Base-by-base conservation (phyloP, 53 echinoderm and acorn worm genomes). In the Holothuria leucospilota region DNA sequence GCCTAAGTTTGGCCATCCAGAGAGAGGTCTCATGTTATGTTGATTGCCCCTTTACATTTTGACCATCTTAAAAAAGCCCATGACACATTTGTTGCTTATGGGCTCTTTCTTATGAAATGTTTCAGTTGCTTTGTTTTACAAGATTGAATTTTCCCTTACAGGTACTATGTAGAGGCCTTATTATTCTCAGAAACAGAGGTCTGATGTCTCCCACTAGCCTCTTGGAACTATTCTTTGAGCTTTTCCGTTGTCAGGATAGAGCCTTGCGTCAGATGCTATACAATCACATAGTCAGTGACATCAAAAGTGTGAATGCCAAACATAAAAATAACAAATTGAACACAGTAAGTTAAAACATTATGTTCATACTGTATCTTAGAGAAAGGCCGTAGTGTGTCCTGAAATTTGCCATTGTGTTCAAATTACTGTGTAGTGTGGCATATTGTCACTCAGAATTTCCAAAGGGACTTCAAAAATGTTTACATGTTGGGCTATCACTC, bases 201-300 rank as follows among this genome's bases (percentile, higher is more conserved):
- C 87, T 98, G 27, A 92, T 98, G 72, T 86, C 92, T 20, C 98
- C 98, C 23, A 98, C 95, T 68, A 92, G 95, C 59, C 95, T 98
- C 62, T 78, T 98, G 60, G 93, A 90, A 59, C 77, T 98, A 65
- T 98, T 98, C 90, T 98, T 98, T 92, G 98, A 91, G 85, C 87
- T 98, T 34, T 92, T 98, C 13, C 81, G 98, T 21, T 98, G 98
- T 78, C 98, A 98, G 79, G 98, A 98, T 74, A 95, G 93, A 68
- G 59, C 84, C 20, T 68, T 98, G 41, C 82, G 98, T 30, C 91
- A 90, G 88, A 95, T 89, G 82, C 77, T 98, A 38, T 91, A 95
- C 71, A 81, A 78, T 8, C 95, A 98, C 92, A 93, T 98, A 23
- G 95, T 98, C 88, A 90, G 91, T 23, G 98, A 98, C 70, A 98